Base-by-base conservation (phyloP, 2,797 vertebrate species). In the Streptopelia turtur region DNA sequence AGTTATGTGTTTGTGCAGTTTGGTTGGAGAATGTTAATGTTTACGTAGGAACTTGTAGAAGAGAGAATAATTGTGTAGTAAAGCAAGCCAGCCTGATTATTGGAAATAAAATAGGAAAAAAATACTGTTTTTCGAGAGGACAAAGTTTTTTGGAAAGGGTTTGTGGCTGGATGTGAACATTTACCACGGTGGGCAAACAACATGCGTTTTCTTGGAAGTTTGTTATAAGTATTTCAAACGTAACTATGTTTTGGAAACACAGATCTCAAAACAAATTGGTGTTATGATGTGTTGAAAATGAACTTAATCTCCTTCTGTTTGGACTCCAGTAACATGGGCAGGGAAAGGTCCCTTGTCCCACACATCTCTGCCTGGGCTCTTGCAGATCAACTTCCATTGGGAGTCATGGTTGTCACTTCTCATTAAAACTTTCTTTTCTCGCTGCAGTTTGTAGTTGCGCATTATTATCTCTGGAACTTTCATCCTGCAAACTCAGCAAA, bases 21-120 rank as follows among this genome's bases (percentile, higher is more conserved):
- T 22, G 41, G 10, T 4, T 68, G 57, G 37, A 78, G 45, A 69
- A 37, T 66, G 37, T 25, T 16, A 21, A 25, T 9, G 22, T 30
- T 78, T 31, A 3, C 25, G 11, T 16, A 23, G 57, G 57, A 85
- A 10, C 25, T 71, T 47, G 24, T 3, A 2, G n/a, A 33, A 16
- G 8, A 56, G 52, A 49, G 43, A 22, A 6, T 11, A 13, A 33
- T 30, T 13, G 10, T 1, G 2, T 2, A 2, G 16, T 3, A 37
- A 30, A 53, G 35, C 10, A 33, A 57, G 45, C 5, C 70, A 75
- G 24, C 9, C 25, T 45, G 45, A 9, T 23, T 17, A 12, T 30
- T 52, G n/a, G 43, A n/a, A 47, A 45, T 45, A 45, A 45, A 45
- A 45, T 45, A 20, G 43, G 43, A 20, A 20, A 20, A 45, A 20